phyloP scores from a whole-genome alignment of 2,797 vertebrate species.

The Etheostoma nigrum region DNA sequence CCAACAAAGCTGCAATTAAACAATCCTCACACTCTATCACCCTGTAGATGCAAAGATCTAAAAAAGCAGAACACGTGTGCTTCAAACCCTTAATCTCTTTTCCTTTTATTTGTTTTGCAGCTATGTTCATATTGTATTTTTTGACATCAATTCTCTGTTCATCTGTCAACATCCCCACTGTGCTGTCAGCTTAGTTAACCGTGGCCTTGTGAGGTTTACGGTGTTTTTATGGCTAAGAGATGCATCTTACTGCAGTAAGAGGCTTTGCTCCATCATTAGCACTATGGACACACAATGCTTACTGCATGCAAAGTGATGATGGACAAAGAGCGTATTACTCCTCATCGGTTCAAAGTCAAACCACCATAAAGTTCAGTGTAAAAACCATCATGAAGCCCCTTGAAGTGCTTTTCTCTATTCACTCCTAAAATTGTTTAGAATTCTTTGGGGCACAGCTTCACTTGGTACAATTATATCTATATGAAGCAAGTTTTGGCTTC shows the following conservation, averaged over 20 bases:
- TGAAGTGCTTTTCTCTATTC: slow-evolving; percentile 10
- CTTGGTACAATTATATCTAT: slow-evolving; percentile 27
- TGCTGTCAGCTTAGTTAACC: slow-evolving; percentile 46
- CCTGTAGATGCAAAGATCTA: slow-evolving; percentile 33
- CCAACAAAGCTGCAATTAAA: slow-evolving; percentile 46
- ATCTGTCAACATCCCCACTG: slow-evolving; percentile 46
- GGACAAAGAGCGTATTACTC: slow-evolving; percentile 18
- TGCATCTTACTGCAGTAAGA: slow-evolving; percentile 10
- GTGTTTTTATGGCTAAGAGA: slow-evolving; percentile 24
- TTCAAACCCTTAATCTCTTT: slow-evolving; percentile 20
- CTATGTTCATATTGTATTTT: slow-evolving; percentile 9
- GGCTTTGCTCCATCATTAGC: slow-evolving; percentile 23
- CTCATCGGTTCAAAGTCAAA: slow-evolving; percentile 25
- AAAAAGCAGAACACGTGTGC: slow-evolving; percentile 17
- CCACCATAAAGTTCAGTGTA: slow-evolving; percentile 9
- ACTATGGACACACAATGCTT: neutral
- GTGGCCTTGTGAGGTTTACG: slow-evolving; percentile 25
- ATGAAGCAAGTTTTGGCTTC: slow-evolving; percentile 42
- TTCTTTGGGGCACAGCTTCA: slow-evolving; percentile 24
- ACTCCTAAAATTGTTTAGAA: slow-evolving; percentile 6
- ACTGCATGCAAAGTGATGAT: slow-evolving; percentile 6
- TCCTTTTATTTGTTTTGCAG: slow-evolving; percentile 45
- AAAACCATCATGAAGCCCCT: slow-evolving; percentile 9
- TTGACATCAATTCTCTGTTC: slow-evolving; percentile 24
- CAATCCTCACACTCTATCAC: slow-evolving; percentile 25